Percentiles rank a stretch among this genome's conserved stretches.
phyloP scores from a whole-genome alignment of 2,113 vertebrate genomes.

The Gorsachius goisagi region DNA sequence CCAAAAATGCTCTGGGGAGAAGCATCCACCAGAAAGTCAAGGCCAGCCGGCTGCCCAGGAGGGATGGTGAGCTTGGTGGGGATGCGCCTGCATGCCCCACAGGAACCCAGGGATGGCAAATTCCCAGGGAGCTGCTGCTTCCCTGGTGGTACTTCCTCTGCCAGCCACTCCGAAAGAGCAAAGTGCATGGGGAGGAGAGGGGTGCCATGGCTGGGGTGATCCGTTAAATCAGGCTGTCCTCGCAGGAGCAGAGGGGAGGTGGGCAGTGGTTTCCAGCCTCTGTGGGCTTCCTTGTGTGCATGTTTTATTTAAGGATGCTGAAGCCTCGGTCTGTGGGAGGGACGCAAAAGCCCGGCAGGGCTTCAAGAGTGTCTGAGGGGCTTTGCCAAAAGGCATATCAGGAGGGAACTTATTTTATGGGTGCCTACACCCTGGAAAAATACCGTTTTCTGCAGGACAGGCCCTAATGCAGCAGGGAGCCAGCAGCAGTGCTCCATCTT shows the following conservation, averaged over 20 bases:
- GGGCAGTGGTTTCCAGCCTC: not conserved
- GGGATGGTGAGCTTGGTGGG: not conserved
- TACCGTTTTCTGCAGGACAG: not conserved
- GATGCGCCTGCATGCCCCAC: fast-evolving
- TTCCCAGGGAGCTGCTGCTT: not conserved
- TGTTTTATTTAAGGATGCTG: not conserved
- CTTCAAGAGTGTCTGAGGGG: not conserved
- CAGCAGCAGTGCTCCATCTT: not conserved
- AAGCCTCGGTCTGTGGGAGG: not conserved
- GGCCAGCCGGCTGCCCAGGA: not conserved
- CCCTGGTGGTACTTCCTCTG: not conserved
- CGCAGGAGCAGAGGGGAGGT: fast-evolving
- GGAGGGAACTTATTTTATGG: not conserved
- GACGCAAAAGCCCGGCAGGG: not conserved
- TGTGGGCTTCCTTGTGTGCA: fast-evolving
- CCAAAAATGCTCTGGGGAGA: not conserved
- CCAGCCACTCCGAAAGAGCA: fast-evolving
- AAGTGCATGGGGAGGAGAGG: not conserved
- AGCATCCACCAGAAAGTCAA: not conserved
- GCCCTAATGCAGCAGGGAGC: not conserved
- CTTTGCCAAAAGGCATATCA: not conserved
- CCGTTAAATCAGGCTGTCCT: not conserved
- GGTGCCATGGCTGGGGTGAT: too few relatives aligned
- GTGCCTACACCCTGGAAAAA: not conserved
- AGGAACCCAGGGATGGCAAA: not conserved